A percentile compares a stretch with the other conserved stretches of the same genome.
phyloP scores from a whole-genome alignment of 2,888 invertebrate species.

The Cantharis lateralis region DNA sequence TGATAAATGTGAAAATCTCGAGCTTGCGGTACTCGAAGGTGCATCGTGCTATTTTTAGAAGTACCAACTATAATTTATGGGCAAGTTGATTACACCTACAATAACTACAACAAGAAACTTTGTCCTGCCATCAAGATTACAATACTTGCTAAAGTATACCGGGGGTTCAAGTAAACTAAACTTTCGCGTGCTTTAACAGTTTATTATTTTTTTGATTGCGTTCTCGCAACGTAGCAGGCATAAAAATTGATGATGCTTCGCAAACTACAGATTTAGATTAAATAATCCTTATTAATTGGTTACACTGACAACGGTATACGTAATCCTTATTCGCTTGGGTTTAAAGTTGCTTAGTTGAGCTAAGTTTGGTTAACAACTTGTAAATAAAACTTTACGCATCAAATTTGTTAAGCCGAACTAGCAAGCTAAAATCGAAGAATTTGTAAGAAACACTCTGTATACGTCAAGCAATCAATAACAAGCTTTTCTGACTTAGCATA shows the following conservation, averaged over 20 bases:
- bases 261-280: background rate
- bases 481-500: background rate
- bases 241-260: background rate
- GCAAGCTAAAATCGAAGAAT: background rate
- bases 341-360: background rate
- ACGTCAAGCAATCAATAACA: background rate
- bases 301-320: background rate
- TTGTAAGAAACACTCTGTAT: background rate
- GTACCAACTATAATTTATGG: background rate
- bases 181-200: background rate
- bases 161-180: background rate
- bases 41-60: background rate
- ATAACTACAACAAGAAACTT: background rate
- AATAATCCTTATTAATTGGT: background rate
- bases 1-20: background rate
- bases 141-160: background rate
- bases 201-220: background rate
- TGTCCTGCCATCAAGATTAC: background rate
- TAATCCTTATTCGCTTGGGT: background rate
- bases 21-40: background rate
- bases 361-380: background rate
- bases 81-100: background rate
- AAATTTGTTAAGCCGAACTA: background rate
- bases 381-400: background rate
- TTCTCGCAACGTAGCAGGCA: background rate